Evolutionary conservation across 64 coral and sea anemone species (phyloP).

Genomic region (Stylophora pistillata): DNA sequence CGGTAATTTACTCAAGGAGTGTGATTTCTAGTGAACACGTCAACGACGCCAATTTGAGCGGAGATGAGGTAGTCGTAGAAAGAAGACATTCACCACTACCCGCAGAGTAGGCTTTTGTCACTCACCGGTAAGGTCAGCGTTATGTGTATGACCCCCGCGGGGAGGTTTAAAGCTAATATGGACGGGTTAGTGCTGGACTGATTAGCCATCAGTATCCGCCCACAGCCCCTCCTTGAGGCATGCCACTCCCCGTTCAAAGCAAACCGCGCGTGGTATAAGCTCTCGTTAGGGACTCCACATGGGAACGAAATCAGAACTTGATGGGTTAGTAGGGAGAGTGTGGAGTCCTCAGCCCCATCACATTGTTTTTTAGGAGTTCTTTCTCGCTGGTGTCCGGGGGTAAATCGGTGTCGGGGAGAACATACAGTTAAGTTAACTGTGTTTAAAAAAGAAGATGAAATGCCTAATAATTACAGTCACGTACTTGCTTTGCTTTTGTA

Average conservation of each 20-base stretch:
- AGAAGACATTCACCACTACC: not conserved
- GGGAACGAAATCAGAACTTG: not conserved
- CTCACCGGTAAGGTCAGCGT: conserved; percentile 64
- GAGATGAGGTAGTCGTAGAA: conserved; percentile 78
- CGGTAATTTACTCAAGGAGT: too few relatives aligned
- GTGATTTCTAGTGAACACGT: conserved; percentile 66
- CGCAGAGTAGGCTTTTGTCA: too few relatives aligned
- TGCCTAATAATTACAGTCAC: too few relatives aligned
- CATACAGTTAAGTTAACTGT: too few relatives aligned
- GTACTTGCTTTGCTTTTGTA: too few relatives aligned
- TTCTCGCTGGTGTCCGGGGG: conserved; percentile 75
- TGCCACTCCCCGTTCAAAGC: not conserved
- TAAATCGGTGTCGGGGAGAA: not conserved
- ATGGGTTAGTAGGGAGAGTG: conserved; percentile 16
- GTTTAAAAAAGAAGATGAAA: too few relatives aligned
- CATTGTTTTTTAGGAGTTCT: conserved; percentile 74
- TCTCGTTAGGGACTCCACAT: not conserved
- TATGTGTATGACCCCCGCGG: conserved; percentile 66
- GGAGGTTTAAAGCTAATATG: conserved; percentile 69
- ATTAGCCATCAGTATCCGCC: not conserved
- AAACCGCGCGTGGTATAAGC: not conserved
- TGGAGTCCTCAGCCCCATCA: conserved; percentile 79
- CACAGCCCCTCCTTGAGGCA: not conserved
- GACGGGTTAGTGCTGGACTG: conserved; percentile 32
- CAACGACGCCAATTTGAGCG: not conserved